phyloP scores from a whole-genome alignment of 2,888 invertebrate species.

The Bedellia somnulentella region DNA sequence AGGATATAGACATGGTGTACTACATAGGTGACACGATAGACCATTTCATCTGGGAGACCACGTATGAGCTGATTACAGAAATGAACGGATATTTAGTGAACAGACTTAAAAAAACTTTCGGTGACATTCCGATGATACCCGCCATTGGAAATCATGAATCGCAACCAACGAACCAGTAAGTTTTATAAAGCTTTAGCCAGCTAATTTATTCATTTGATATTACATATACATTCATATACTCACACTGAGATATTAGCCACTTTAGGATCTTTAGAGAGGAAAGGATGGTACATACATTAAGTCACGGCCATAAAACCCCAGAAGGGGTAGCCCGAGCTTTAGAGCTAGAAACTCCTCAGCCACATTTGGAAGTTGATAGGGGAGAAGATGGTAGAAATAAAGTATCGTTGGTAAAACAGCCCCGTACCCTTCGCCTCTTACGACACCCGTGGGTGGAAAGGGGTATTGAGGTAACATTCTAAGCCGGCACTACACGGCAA shows the following conservation, averaged over 20 bases:
- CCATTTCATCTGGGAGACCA: constrained; percentile 88
- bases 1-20: constrained; percentile 69
- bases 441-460: too few relatives aligned
- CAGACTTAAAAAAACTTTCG: constrained; percentile 59
- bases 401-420: too few relatives aligned
- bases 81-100: constrained; percentile 57
- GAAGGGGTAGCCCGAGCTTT: too few relatives aligned
- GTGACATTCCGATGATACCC: constrained; percentile 65
- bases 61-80: constrained; percentile 61
- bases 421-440: too few relatives aligned
- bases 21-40: constrained; percentile 88
- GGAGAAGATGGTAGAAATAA: too few relatives aligned
- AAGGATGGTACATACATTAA: too few relatives aligned
- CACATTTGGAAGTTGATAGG: too few relatives aligned
- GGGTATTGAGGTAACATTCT: too few relatives aligned
- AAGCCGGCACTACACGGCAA: too few relatives aligned
- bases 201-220: background rate
- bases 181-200: constrained; percentile 8
- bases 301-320: too few relatives aligned
- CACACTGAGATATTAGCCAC: background rate
- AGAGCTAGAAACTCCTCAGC: too few relatives aligned
- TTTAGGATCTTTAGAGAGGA: background rate
- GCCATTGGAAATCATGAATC: constrained; percentile 84
- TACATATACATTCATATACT: background rate
- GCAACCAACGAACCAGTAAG: constrained; percentile 82